Conservation (phyloP, 2,888 invertebrate genomes). For the Emesis russula region DNA sequence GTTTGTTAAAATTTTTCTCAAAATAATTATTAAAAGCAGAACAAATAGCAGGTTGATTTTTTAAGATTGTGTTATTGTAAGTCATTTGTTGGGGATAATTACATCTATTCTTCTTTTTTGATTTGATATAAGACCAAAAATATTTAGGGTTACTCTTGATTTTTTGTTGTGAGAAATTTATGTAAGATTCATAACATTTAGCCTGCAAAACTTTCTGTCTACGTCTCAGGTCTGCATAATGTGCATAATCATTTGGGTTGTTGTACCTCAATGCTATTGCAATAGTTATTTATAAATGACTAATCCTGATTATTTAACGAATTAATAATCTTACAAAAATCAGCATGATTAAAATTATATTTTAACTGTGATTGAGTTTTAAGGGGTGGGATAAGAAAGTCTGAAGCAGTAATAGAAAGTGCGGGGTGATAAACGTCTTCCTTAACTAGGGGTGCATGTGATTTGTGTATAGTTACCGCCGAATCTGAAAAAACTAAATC, state of each 20-base stretch:
- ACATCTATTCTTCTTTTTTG: conserved; percentile 18
- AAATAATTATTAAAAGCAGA: conserved; percentile 1
- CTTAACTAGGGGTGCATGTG: neutral
- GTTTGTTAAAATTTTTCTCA: neutral
- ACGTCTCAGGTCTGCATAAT: conserved; percentile 37
- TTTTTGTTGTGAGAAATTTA: conserved; percentile 24
- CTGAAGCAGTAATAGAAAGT: neutral
- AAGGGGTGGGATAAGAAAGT: neutral
- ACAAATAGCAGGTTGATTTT: neutral
- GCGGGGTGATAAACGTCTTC: neutral
- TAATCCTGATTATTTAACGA: neutral
- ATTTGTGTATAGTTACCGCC: neutral
- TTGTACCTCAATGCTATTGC: neutral
- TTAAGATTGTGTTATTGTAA: conserved; percentile 5
- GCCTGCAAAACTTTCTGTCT: conserved; percentile 34
- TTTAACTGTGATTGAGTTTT: neutral
- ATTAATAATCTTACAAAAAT: neutral
- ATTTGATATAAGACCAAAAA: conserved; percentile 51
- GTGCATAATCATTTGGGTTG: conserved; percentile 57
- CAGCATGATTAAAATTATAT: conserved; percentile 20
- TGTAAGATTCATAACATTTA: conserved; percentile 38
- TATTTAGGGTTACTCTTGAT: conserved; percentile 50
- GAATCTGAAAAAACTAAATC: neutral
- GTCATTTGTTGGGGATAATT: conserved; percentile 49
- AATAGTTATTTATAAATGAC: neutral